These are phyloP conservation scores for Apocheima hispidaria DNA, from an alignment of 2,888 invertebrate species.

Conservation along the genomic window DNA sequence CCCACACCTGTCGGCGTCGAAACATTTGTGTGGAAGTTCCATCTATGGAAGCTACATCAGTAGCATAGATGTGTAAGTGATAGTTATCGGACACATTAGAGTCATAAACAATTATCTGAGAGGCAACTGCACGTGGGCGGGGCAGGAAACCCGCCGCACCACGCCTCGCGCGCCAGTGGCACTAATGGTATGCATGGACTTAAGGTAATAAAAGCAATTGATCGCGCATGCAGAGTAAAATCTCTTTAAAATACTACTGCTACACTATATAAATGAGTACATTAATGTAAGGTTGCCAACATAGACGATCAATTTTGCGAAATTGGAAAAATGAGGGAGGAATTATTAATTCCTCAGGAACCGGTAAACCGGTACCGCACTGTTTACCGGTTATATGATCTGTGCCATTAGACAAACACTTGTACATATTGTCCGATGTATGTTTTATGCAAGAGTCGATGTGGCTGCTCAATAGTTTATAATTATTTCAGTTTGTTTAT, in stretches of 20 bases:
- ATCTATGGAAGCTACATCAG: slow-evolving; percentile 29
- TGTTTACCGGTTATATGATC: too few species aligned
- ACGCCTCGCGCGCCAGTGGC: slow-evolving; percentile 33
- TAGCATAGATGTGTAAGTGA: slow-evolving; percentile 41
- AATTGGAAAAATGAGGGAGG: too few species aligned
- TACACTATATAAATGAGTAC: too few species aligned
- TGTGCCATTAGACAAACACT: too few species aligned
- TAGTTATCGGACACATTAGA: slow-evolving; percentile 46
- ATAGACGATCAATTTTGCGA: too few species aligned
- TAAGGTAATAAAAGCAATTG: too few species aligned
- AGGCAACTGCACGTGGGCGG: slow-evolving; percentile 39
- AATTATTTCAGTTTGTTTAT: too few species aligned
- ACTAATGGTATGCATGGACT: slow-evolving; percentile 26
- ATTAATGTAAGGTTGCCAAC: too few species aligned
- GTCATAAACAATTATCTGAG: slow-evolving; percentile 45
- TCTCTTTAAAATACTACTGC: too few species aligned
- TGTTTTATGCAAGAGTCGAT: background rate
- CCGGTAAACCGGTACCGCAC: too few species aligned
- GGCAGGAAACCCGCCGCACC: slow-evolving; percentile 36
- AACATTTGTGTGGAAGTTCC: background rate
- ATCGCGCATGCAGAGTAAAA: too few species aligned
- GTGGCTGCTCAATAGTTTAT: background rate
- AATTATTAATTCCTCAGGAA: too few species aligned
- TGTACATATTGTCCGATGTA: slow-evolving; percentile 9
- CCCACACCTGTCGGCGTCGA: background rate